phyloP scores from a whole-genome alignment of 2,113 vertebrate species.

The human (Homo sapiens) region GRCh38 chr5:22676001-22676500 shows the following conservation, averaged over 20 bases:
- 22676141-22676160: background rate
- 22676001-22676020: background rate
- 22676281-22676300: background rate
- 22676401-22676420: background rate
- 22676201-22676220: background rate
- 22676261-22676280: background rate
- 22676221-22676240: background rate
- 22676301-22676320: background rate
- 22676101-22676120: background rate
- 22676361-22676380: background rate
- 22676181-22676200: background rate
- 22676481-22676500: background rate
- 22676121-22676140: background rate
- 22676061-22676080: background rate
- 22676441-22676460: background rate
- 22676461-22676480: rapidly evolving
- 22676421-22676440: no score
- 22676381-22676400: rapidly evolving
- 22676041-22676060: background rate
- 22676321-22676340: background rate
- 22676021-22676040: background rate
- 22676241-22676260: background rate
- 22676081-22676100: background rate
- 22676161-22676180: background rate
- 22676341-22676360: background rate